These are phyloP conservation scores for Pitangus sulphuratus DNA, from an alignment of 2,797 vertebrate genomes.

Conservation along the genomic window DNA sequence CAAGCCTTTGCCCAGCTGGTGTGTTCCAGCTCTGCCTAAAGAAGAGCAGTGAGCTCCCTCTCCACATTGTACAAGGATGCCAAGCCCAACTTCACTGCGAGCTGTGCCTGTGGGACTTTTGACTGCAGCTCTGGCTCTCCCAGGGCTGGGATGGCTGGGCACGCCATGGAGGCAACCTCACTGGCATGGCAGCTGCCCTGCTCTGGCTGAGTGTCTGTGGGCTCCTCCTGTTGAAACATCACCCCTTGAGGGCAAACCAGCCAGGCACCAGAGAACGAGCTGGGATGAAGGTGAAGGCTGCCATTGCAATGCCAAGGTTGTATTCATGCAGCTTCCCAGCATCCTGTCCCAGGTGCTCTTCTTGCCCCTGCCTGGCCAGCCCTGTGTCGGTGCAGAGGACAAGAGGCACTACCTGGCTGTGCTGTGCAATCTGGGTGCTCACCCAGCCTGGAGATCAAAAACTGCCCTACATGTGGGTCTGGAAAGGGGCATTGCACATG, in stretches of 20 bases:
- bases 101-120: neutral
- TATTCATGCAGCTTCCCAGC: neutral
- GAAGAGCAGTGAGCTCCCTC: neutral
- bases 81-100: neutral
- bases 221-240: slow-evolving; percentile 2
- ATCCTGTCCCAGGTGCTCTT: neutral
- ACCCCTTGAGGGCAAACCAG: neutral
- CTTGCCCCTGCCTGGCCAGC: neutral
- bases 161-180: neutral
- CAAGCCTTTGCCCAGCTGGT: neutral
- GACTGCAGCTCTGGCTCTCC: neutral
- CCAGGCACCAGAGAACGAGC: neutral
- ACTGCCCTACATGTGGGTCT: neutral
- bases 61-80: neutral
- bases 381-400: neutral
- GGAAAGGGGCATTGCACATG: neutral
- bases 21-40: neutral
- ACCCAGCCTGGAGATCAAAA: neutral
- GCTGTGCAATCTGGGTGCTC: neutral
- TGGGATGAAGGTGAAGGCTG: neutral
- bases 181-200: accelerated
- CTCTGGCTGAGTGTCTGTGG: neutral
- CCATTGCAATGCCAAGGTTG: neutral
- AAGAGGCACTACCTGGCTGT: neutral
- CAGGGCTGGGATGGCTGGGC: neutral